Evolutionary conservation across 2,113 vertebrate genomes (phyloP).

Genomic region (Osmerus mordax): DNA sequence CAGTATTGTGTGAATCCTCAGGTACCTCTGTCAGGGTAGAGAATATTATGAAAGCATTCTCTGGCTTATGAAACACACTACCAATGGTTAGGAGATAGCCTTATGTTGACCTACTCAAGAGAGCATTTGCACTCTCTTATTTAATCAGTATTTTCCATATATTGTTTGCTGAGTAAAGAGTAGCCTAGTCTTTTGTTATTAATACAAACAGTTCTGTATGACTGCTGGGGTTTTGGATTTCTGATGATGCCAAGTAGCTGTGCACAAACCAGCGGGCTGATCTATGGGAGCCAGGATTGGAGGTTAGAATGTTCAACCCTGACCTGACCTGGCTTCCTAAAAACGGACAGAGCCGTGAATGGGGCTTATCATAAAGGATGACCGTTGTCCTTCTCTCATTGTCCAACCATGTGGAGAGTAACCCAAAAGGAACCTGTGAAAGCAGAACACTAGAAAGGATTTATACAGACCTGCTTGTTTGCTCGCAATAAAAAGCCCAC

Average conservation of each 20-base stretch:
- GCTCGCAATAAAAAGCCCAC: constrained; percentile 34
- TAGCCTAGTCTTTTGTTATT: no score
- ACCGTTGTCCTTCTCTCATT: constrained; percentile 35
- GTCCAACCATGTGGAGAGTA: constrained; percentile 34
- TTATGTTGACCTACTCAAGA: not conserved
- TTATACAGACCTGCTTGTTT: constrained; percentile 25
- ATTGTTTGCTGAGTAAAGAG: not conserved
- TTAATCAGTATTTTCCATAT: not conserved
- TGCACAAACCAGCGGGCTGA: no score
- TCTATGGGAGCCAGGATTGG: no score
- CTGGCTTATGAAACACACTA: not conserved
- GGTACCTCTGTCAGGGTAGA: not conserved
- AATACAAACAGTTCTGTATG: no score
- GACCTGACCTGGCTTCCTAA: constrained; percentile 15
- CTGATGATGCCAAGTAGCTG: no score
- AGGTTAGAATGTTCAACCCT: constrained; percentile 29
- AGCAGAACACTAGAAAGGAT: constrained; percentile 30
- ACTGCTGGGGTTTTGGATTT: no score
- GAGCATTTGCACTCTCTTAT: not conserved
- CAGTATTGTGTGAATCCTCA: not conserved
- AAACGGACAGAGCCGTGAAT: constrained; percentile 16
- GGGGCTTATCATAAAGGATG: constrained; percentile 25
- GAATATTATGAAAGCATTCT: not conserved
- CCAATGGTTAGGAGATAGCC: not conserved
- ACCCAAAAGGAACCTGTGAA: constrained; percentile 56